Evolutionary conservation across 1,140 invertebrate genomes (phyloP).

Genomic region (Scaptomyza graminum): DNA sequence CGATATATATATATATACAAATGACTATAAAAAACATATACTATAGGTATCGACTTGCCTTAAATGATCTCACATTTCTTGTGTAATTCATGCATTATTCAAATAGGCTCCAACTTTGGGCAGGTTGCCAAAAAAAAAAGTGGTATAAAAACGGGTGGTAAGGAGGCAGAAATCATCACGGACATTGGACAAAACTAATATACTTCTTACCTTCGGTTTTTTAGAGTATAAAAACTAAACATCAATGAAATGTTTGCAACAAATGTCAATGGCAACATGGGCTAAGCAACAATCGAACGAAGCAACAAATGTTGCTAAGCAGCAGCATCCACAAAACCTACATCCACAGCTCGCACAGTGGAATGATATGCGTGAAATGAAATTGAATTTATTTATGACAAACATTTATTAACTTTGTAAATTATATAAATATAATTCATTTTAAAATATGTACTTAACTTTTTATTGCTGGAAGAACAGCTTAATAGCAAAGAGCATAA

Average conservation of each 20-base stretch:
- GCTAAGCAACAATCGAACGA: conserved; percentile 35
- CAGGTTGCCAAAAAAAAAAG: conserved; percentile 39
- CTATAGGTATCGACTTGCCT: neutral
- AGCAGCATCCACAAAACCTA: conserved; percentile 52
- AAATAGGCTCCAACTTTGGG: conserved; percentile 3
- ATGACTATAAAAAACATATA: neutral
- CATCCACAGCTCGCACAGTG: conserved; percentile 33
- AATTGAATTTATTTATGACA: too few relatives aligned
- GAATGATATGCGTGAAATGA: neutral
- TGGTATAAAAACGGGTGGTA: too few relatives aligned
- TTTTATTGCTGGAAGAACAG: too few relatives aligned
- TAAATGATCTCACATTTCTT: conserved; percentile 28
- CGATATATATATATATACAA: neutral
- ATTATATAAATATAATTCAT: too few relatives aligned
- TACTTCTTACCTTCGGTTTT: too few relatives aligned
- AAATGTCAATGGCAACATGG: conserved; percentile 10
- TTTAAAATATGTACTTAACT: too few relatives aligned
- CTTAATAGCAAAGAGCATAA: too few relatives aligned
- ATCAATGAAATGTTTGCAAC: conserved; percentile 20
- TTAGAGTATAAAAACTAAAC: neutral
- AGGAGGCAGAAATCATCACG: too few relatives aligned
- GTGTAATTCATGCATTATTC: conserved; percentile 17
- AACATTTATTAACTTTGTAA: too few relatives aligned
- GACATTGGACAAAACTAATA: neutral
- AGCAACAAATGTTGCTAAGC: conserved; percentile 46